Conservation (phyloP, 2,113 vertebrate genomes). For the Heliornis fulica region DNA sequence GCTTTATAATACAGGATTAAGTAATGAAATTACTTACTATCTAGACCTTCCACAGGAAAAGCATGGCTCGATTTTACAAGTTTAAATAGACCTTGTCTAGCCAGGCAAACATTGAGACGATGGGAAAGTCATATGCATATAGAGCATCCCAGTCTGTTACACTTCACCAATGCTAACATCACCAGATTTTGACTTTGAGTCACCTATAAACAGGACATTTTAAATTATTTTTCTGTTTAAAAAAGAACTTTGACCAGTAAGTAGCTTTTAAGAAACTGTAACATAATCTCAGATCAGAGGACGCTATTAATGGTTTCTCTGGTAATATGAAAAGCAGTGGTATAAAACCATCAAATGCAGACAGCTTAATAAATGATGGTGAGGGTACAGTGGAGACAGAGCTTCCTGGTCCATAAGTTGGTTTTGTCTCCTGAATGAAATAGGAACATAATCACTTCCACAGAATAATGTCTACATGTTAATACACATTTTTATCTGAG, state of each 20-base stretch:
- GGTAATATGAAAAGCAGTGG: neutral
- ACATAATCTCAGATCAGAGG: neutral
- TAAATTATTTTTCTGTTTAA: neutral
- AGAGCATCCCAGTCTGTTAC: neutral
- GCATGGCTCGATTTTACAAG: neutral
- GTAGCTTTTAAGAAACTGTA: neutral
- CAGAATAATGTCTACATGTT: neutral
- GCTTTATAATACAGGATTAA: neutral
- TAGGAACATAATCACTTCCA: neutral
- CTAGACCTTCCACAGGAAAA: neutral
- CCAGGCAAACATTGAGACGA: neutral
- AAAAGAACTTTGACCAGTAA: neutral
- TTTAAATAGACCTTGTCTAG: neutral
- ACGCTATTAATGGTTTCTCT: neutral
- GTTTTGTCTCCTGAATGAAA: neutral
- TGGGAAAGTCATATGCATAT: fast-evolving
- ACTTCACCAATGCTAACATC: neutral
- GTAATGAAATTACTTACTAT: neutral
- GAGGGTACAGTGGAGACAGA: neutral
- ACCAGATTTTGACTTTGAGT: neutral
- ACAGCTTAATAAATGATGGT: neutral
- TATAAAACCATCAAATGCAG: neutral
- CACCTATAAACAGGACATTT: neutral
- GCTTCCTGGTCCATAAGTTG: neutral
- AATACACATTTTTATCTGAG: neutral